Base-by-base conservation (phyloP, 2,888 invertebrate species). In the Sesamia inferens region DNA sequence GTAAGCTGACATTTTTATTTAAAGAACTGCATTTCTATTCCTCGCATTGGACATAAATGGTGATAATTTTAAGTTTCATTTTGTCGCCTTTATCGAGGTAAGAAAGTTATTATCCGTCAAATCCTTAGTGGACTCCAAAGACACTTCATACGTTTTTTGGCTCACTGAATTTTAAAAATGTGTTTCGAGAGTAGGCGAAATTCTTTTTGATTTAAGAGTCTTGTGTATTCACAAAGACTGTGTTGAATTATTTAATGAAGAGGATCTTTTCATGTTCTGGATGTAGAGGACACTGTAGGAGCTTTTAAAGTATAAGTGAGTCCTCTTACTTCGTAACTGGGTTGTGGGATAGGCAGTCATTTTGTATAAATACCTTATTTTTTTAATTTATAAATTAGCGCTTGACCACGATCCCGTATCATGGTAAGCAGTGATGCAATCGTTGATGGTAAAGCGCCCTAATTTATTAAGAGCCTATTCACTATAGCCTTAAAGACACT, bases 161-260 rank as follows among this genome's bases (percentile, higher is more conserved):
- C 44, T 54, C 51, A 59, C 24, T 69, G 51, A 59, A 70, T 78
- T 78, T 74, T 59, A 59, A 78, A 78, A 63, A 47, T 5, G 16
- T 42, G 24, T 0, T 57, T n/a, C 42, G 57, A 24, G 47, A 42
- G n/a, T 44, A 48, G 16, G 10, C 13, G 7, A 77, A 42, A 68
- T 57, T 74, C 24, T 78, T 68, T 74, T 78, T 74, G 69, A 57
- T 48, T 3, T 42, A 13, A n/a, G 13, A 19, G 13, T 6, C 39
- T 74, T 42, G 5, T 39, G 39, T 24, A 44, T 19, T 31, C 24
- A 13, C 47, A 73, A n/a, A 24, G n/a, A 42, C 14, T 10, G 24
- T 68, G 1, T 77, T 67, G 68, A 66, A 77, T 54, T 54, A 66
- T 66, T 51, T 65, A 76, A 76, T 44, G 31, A 5, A 54, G 42